phyloP scores from a whole-genome alignment of 2,888 invertebrate genomes.

The Pseudococcus jackbeardsleyi region DNA sequence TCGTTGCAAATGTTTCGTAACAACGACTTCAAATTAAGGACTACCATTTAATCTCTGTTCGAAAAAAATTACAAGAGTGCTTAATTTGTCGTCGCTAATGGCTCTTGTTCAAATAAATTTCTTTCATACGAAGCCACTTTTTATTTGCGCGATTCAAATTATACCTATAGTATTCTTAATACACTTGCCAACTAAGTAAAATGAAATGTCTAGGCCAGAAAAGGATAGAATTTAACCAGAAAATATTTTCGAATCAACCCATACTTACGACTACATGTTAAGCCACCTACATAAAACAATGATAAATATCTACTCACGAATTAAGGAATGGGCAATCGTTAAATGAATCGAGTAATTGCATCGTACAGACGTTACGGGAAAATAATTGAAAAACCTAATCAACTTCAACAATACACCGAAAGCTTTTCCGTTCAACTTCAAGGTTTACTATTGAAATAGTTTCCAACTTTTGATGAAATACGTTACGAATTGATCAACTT shows the following conservation, averaged over 20 bases:
- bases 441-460: neutral
- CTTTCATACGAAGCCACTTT: slow-evolving; percentile 3
- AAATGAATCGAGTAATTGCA: slow-evolving; percentile 19
- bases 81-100: slow-evolving; percentile 23
- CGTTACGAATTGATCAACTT: neutral
- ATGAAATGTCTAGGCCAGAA: no score
- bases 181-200: neutral
- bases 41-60: neutral
- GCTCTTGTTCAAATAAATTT: slow-evolving; percentile 8
- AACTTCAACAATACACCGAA: neutral
- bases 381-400: slow-evolving; percentile 2
- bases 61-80: slow-evolving; percentile 20
- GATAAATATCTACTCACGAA: neutral
- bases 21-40: neutral
- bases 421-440: neutral
- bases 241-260: neutral
- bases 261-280: neutral
- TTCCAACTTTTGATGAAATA: neutral
- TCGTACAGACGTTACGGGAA: neutral
- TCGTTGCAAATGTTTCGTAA: neutral
- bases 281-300: no score
- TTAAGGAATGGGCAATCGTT: neutral
- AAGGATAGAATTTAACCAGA: neutral
- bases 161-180: neutral
- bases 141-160: neutral